Percentiles rank a stretch among this genome's conserved stretches.
Conservation (phyloP, 2,113 vertebrate genomes). For the Antechinus flavipes region DNA sequence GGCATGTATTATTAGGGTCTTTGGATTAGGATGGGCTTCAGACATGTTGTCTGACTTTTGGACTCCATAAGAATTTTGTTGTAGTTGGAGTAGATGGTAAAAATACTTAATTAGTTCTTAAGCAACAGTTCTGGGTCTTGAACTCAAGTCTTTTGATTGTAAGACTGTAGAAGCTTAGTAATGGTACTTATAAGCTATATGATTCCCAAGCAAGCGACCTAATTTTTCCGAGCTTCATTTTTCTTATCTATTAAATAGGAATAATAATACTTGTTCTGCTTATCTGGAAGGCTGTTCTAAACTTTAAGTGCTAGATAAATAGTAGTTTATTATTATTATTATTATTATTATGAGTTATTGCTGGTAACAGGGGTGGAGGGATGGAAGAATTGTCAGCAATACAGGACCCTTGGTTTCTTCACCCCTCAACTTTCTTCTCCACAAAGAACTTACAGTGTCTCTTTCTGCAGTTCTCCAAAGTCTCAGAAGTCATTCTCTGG, state of each 20-base stretch:
- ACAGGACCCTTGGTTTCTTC: not conserved
- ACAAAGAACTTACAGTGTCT: not conserved
- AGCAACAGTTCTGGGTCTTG: not conserved
- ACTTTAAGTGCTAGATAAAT: not conserved
- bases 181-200: not conserved
- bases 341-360: not conserved
- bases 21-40: not conserved
- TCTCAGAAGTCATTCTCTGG: not conserved
- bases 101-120: not conserved
- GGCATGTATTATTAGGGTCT: not conserved
- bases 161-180: not conserved
- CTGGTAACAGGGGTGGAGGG: not conserved
- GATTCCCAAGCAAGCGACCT: not conserved
- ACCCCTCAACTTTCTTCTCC: not conserved
- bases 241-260: not conserved
- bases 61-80: not conserved
- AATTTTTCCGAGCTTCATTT: not conserved
- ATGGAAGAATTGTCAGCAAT: not conserved
- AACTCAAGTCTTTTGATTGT: not conserved
- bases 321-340: not conserved
- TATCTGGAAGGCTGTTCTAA: not conserved
- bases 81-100: not conserved
- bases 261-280: not conserved
- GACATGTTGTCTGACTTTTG: not conserved
- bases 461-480: not conserved